Conservation (phyloP, 2,113 vertebrate species). For the Gallinago media region DNA sequence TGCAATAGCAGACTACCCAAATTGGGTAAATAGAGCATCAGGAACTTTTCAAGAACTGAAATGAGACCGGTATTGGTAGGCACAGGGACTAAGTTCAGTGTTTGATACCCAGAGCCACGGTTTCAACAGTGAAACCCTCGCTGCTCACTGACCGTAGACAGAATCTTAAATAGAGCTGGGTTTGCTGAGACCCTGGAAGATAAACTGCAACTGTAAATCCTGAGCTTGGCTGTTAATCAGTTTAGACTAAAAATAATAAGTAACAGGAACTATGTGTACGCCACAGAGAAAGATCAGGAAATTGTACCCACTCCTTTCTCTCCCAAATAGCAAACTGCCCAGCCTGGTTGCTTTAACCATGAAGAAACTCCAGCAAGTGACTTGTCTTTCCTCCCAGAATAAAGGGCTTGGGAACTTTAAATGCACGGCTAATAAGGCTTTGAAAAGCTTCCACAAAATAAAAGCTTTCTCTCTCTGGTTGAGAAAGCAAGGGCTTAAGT, state of each 20-base stretch:
- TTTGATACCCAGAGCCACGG: background rate
- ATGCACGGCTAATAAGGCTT: background rate
- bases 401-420: background rate
- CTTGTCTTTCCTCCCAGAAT: background rate
- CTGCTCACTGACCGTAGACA: background rate
- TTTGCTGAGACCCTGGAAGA: background rate
- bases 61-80: background rate
- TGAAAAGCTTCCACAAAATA: background rate
- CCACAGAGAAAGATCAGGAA: background rate
- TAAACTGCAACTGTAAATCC: background rate
- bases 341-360: background rate
- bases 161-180: background rate
- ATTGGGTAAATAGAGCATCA: background rate
- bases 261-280: slow-evolving; percentile 1
- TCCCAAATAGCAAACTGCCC: background rate
- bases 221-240: slow-evolving; percentile 41
- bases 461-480: slow-evolving; percentile 10
- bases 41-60: background rate
- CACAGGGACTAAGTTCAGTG: background rate
- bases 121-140: background rate
- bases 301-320: background rate
- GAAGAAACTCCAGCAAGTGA: background rate
- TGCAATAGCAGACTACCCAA: background rate
- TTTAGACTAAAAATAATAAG: slow-evolving; percentile 19
- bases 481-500: slow-evolving; percentile 37